Conservation (phyloP, 2,888 invertebrate species). For the Metacarcinus magister region DNA sequence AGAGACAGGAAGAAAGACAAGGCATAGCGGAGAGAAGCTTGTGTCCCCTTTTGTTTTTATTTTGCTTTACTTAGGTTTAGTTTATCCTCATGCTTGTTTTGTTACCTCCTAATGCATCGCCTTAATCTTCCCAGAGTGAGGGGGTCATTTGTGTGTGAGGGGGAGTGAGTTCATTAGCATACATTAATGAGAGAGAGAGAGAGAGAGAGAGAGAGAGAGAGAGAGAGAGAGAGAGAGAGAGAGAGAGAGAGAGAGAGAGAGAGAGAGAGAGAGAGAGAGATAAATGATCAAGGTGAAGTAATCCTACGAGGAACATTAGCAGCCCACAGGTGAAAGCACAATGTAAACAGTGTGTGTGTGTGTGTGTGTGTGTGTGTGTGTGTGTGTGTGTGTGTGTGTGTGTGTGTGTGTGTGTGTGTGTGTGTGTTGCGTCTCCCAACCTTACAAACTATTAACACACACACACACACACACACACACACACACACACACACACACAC, state of each 20-base stretch:
- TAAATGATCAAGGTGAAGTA: not conserved
- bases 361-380: not conserved
- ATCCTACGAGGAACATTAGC: not conserved
- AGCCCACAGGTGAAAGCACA: not conserved
- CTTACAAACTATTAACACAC: not conserved
- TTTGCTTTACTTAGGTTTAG: not conserved
- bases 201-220: constrained; percentile 26
- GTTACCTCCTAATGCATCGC: not conserved
- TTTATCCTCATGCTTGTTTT: not conserved
- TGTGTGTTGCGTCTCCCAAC: no score
- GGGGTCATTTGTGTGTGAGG: no score
- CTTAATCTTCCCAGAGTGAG: not conserved
- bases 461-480: not conserved
- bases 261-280: constrained; percentile 26
- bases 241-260: constrained; percentile 26
- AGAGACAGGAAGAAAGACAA: not conserved
- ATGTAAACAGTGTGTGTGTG: constrained; percentile 17
- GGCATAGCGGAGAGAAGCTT: not conserved
- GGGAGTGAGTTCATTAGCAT: not conserved
- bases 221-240: constrained; percentile 26
- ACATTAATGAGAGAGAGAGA: not conserved
- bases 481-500: constrained; percentile 32
- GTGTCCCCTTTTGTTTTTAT: not conserved
- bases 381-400: constrained; percentile 34
- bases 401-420: not conserved